phyloP scores from a whole-genome alignment of 2,888 invertebrate species.

The Zygogramma bicolorata region DNA sequence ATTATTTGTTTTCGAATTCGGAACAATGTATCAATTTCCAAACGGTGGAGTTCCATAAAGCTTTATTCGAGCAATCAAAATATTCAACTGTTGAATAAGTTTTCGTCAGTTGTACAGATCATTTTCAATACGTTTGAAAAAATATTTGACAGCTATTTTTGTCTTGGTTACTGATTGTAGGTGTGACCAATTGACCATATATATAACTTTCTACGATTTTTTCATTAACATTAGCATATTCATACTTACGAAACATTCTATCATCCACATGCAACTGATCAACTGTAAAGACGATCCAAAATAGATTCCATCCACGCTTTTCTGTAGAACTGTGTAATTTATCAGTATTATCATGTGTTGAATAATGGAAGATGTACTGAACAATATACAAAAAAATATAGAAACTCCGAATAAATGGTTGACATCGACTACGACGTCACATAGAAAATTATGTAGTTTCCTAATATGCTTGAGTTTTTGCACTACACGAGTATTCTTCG shows the following conservation, averaged over 20 bases:
- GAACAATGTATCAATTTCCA: no score
- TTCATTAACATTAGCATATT: background rate
- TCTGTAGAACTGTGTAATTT: background rate
- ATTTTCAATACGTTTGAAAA: no score
- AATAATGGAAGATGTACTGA: background rate
- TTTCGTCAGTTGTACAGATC: no score
- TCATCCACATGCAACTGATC: constrained; percentile 3
- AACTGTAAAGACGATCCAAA: background rate
- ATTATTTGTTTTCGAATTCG: no score
- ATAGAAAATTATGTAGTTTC: background rate
- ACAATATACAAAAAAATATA: background rate
- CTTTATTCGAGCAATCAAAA: no score
- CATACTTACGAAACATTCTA: constrained; percentile 8
- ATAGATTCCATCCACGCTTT: background rate
- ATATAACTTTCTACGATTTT: no score
- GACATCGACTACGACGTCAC: background rate
- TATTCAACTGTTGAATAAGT: no score
- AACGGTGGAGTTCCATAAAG: no score
- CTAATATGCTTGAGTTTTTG: background rate
- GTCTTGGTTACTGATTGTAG: no score
- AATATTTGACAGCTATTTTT: no score
- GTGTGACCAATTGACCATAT: no score
- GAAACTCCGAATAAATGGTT: constrained; percentile 3
- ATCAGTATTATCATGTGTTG: background rate
- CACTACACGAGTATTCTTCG: background rate